Evolutionary conservation across 2,797 vertebrate species (phyloP).

Genomic region (Rhabdomys pumilio): DNA sequence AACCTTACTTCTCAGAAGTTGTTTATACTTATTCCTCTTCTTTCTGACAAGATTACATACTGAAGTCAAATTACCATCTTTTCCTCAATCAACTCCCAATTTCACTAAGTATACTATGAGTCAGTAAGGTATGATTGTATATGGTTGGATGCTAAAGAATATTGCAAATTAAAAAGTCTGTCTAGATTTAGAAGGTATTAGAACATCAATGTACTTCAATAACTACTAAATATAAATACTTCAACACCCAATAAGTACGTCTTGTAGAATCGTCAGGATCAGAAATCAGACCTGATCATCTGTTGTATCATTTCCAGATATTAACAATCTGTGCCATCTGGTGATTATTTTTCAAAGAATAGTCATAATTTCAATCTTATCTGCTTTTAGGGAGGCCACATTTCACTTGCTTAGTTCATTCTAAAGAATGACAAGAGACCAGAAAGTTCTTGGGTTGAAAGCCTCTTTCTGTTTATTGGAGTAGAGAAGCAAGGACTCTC

Average conservation of each 20-base stretch:
- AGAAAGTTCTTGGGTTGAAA: neutral
- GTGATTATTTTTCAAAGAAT: neutral
- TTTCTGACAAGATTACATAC: neutral
- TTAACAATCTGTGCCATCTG: neutral
- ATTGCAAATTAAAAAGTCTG: neutral
- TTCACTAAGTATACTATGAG: neutral
- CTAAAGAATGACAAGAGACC: neutral
- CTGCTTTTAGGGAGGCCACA: neutral
- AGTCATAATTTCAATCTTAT: neutral
- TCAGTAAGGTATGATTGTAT: neutral
- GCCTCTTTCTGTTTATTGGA: neutral
- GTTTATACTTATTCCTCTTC: neutral
- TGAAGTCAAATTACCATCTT: neutral
- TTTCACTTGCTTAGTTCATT: slow-evolving; percentile 24
- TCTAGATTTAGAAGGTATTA: neutral
- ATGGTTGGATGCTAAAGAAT: neutral
- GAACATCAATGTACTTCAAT: neutral
- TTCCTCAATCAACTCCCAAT: neutral
- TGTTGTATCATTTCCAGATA: neutral
- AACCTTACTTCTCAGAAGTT: slow-evolving; percentile 4
- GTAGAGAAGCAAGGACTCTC: neutral
- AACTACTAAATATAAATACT: neutral
- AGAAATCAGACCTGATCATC: neutral
- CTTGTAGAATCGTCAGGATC: neutral
- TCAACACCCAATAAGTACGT: neutral